Conservation (phyloP, 2,888 invertebrate species). For the Eristalinus aeneus region DNA sequence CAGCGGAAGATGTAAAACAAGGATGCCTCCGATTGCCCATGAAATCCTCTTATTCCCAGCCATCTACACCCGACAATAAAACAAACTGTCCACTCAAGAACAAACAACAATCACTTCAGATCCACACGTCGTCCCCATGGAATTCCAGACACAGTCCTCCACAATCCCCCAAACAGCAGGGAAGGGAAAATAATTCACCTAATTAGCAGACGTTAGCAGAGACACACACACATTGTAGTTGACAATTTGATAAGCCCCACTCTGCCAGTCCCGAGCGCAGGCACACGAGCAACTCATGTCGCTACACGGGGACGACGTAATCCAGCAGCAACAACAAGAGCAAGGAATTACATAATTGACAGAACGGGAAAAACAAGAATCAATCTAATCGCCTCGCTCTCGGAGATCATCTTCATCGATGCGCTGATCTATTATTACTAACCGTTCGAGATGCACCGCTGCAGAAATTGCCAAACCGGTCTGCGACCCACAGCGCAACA, state of each 20-base stretch:
- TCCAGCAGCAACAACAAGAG: slow-evolving; percentile 39
- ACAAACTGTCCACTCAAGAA: too few species aligned
- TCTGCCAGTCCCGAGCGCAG: slow-evolving; percentile 3
- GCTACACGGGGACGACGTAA: slow-evolving; percentile 53
- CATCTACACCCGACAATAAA: background rate
- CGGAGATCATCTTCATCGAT: slow-evolving; percentile 35
- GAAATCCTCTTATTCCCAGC: too few species aligned
- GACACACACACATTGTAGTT: slow-evolving; percentile 7
- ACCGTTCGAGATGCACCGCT: slow-evolving; percentile 49
- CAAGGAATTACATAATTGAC: slow-evolving; percentile 64
- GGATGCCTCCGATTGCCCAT: too few species aligned
- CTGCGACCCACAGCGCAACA: background rate
- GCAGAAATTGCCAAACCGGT: slow-evolving; percentile 55
- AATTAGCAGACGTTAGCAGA: slow-evolving; percentile 48
- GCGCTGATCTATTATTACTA: slow-evolving; percentile 62
- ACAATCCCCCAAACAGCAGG: background rate
- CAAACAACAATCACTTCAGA: background rate
- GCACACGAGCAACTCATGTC: slow-evolving; percentile 42
- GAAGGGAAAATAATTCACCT: slow-evolving; percentile 30
- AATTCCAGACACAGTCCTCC: background rate
- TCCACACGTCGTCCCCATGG: background rate
- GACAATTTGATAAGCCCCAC: slow-evolving; percentile 61
- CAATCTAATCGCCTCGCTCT: slow-evolving; percentile 6
- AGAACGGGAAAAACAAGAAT: slow-evolving; percentile 51
- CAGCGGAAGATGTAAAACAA: too few species aligned